A percentile compares a stretch with the other conserved stretches of the same genome.
phyloP scores from a whole-genome alignment of 2,888 invertebrate species.

The Habrosyne pyritoides region DNA sequence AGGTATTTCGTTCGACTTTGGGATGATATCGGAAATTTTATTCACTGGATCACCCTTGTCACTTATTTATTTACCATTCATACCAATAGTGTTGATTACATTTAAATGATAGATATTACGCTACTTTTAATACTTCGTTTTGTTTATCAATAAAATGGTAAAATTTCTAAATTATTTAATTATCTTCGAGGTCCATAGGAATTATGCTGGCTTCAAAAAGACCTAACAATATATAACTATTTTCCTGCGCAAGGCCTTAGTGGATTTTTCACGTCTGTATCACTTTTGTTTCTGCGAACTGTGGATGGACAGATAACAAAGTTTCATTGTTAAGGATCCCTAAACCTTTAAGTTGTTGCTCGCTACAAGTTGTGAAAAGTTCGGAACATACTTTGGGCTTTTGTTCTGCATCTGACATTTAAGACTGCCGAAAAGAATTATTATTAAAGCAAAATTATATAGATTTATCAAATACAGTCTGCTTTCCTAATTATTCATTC shows the following conservation, averaged over 20 bases:
- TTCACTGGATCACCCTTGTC: not conserved
- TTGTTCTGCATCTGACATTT: not conserved
- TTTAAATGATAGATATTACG: not conserved
- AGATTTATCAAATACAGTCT: too few species aligned
- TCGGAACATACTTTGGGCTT: not conserved
- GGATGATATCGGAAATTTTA: not conserved
- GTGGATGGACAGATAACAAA: not conserved
- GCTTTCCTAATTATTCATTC: too few species aligned
- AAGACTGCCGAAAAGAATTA: not conserved
- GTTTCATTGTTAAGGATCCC: constrained; percentile 1
- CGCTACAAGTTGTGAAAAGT: not conserved
- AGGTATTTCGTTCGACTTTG: not conserved
- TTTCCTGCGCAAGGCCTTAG: not conserved
- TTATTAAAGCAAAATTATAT: not conserved
- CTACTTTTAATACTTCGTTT: too few species aligned
- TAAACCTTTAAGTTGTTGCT: not conserved
- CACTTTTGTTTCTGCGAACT: not conserved
- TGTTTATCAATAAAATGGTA: too few species aligned
- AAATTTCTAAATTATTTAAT: too few species aligned
- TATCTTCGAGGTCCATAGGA: not conserved
- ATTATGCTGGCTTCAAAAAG: too few species aligned
- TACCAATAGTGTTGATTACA: not conserved
- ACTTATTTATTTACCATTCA: not conserved
- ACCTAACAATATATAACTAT: not conserved
- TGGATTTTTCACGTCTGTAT: not conserved